Conservation (phyloP, 2,797 vertebrate genomes). For the Delichon dasypus region DNA sequence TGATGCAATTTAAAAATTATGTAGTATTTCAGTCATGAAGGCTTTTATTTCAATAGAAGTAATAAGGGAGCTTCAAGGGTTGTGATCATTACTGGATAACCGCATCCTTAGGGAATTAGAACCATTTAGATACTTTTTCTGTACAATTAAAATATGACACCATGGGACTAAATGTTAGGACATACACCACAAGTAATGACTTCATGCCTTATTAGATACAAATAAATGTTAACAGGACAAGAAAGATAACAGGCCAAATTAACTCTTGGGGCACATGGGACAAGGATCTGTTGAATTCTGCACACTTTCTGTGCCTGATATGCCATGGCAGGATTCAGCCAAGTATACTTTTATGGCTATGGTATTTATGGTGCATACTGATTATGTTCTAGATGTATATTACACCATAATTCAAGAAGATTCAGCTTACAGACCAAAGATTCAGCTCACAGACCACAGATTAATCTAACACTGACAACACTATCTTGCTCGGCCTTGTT, state of each 20-base stretch:
- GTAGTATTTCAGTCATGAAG: conserved; percentile 40
- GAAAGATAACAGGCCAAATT: conserved; percentile 47
- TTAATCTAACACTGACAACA: neutral
- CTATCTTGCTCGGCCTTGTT: neutral
- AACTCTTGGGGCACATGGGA: neutral
- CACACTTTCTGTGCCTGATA: neutral
- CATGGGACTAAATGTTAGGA: conserved; percentile 58
- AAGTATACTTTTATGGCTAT: neutral
- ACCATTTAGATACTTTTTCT: conserved; percentile 35
- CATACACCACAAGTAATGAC: conserved; percentile 48
- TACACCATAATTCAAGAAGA: neutral
- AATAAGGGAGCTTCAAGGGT: conserved; percentile 47
- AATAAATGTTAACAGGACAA: conserved; percentile 57
- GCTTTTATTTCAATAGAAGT: conserved; percentile 54
- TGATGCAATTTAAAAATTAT: conserved; percentile 50
- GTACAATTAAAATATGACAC: conserved; percentile 67
- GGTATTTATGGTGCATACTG: neutral
- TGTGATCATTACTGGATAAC: conserved; percentile 59
- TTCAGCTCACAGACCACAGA: neutral
- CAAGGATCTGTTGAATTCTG: neutral
- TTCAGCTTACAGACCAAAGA: neutral
- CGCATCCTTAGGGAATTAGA: conserved; percentile 39
- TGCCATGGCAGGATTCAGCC: neutral
- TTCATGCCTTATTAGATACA: conserved; percentile 64
- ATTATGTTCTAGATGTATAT: neutral